Base-by-base conservation (phyloP, 2,888 invertebrate species). In the Nymphalis urticae region DNA sequence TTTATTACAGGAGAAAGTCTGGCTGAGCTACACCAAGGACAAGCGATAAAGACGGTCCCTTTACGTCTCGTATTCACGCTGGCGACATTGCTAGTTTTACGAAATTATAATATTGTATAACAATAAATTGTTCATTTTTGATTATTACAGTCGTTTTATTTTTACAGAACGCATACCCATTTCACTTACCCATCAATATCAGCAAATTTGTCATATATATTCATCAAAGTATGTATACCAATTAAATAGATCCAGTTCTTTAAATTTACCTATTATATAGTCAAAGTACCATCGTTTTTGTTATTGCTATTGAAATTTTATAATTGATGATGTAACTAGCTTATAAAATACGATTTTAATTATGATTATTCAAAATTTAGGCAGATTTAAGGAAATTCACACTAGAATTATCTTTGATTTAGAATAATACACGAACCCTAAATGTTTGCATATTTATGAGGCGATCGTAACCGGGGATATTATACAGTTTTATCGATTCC, bases 121-220 rank as follows among this genome's bases (percentile, higher is more conserved):
- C 79, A 89, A 86, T 90, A 90, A 88, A 91, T 82, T 85, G 88
- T 90, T 91, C 87, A 84, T 85, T 87, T 87, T 87, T 83, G 76
- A 67, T 54, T 66, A 66, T 67, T 59, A 5, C 9, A 32, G 17
- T 17, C 59, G 64, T 69, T 66, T 69, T 21, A 68, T 71, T 69
- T 69, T 8, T 3, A 27, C 19, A 24, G 16, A 27, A 27, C 21
- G 8, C n/a, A 17, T 32, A 2, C 13, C 10, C 6, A 24, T 13
- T 13, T 21, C 27, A n/a, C n/a, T n/a, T n/a, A n/a, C n/a, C n/a
- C n/a, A 24, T 53, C 0, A 10, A 21, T 24, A 16, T 21, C 10
- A 24, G 6, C 24, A 3, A 16, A 53, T 27, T 32, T 5, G 6
- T 32, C 6, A 1, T 32, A 32, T 32, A 6, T 32, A 32, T 32